phyloP scores from a whole-genome alignment of 2,113 vertebrate species.

The Morone saxatilis region DNA sequence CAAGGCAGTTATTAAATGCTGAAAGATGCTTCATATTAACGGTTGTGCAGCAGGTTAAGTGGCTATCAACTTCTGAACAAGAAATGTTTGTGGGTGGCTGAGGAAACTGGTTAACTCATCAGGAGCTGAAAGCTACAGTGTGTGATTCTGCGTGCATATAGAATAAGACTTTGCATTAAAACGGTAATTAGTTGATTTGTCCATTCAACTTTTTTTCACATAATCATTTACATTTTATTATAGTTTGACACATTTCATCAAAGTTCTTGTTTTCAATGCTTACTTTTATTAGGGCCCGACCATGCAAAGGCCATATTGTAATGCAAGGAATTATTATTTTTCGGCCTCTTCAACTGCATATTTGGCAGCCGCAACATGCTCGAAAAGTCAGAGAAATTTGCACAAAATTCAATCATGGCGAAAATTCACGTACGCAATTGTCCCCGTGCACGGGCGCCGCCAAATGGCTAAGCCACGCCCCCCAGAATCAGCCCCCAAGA shows the following conservation, averaged over 20 bases:
- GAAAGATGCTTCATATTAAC: neutral
- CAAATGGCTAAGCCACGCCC: no score
- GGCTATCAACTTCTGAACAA: neutral
- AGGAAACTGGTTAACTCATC: neutral
- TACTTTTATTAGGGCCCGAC: neutral
- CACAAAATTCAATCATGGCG: no score
- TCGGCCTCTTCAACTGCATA: no score
- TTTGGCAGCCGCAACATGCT: no score
- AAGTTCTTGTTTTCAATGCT: neutral
- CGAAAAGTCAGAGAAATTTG: no score
- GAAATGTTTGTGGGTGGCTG: neutral
- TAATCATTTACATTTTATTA: neutral
- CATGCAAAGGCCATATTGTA: no score
- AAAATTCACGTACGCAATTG: no score
- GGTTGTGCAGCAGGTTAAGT: neutral
- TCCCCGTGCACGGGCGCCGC: no score
- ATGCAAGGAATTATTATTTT: no score
- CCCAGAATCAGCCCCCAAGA: no score
- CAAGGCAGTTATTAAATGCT: neutral
- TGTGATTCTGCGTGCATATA: neutral
- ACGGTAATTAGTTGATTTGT: neutral
- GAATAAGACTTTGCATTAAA: neutral
- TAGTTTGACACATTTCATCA: neutral
- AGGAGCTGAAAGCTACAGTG: neutral
- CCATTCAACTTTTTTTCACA: neutral